Base-by-base conservation (phyloP, 2,888 invertebrate species). In the Diloba caeruleocephala region DNA sequence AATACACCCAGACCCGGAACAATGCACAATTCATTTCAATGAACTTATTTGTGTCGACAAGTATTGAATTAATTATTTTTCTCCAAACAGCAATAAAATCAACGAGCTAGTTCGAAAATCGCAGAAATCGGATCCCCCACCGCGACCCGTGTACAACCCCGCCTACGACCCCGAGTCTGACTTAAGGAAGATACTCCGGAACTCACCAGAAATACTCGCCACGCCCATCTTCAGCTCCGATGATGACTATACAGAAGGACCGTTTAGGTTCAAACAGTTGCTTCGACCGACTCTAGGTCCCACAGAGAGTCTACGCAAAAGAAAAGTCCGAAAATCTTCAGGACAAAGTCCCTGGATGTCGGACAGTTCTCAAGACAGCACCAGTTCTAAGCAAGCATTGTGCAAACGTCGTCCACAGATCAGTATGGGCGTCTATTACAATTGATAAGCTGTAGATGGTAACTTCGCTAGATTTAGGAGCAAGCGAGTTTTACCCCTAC, bases 251-350 rank as follows among this genome's bases (percentile, higher is more conserved):
- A 93, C 94, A 7, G 94, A 94, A 33, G 96, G 96, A 0, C 96
- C 96, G 0, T 96, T 95, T 79, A 94, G 96, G 71, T 96, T 96
- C 75, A 93, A 96, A 37, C 95, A 95, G 69, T 80, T 96, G 9
- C 81, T 96, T 2, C 87, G 95, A 59, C 96, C 96, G 0, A 96
- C 96, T 0, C 88, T 95, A 49, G 94, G 95, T 1, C 96, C 96
- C 0, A 96, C 96, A 0, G 96, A 96, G 65, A 96, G 96, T 33
- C 85, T 96, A 41, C 90, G 96, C 14, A 96, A 96, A 75, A 88
- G 95, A 12, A 95, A 95, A 82, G 95, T 94, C 0, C 86, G 89
- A 1, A 91, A 88, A 43, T 86, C 90, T 0, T 82, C 90, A 1
- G 86, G 88, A 23, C 88, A 90, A 70, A 88, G 91, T 63, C 90